phyloP scores from a whole-genome alignment of 2,888 invertebrate genomes.

The Calliscelio sp. region DNA sequence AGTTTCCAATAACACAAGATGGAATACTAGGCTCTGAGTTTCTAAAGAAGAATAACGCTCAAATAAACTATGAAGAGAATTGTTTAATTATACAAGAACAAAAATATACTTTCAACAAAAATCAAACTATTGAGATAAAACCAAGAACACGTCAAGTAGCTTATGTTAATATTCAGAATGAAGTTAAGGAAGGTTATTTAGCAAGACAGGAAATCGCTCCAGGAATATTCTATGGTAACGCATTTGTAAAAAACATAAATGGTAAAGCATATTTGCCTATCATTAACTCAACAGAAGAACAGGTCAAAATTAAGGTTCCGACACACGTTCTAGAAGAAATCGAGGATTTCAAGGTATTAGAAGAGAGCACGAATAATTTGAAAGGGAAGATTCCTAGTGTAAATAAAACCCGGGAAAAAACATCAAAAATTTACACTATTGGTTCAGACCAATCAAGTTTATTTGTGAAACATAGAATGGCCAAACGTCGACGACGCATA shows the following conservation, averaged over 20 bases:
- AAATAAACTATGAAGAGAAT: not conserved
- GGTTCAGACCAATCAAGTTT: too few species aligned
- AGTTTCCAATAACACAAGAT: conserved; percentile 24
- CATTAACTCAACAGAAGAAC: not conserved
- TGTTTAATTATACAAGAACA: not conserved
- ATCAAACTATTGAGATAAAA: not conserved
- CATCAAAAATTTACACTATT: too few species aligned
- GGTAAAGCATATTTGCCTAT: conserved; percentile 15
- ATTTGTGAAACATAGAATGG: not conserved
- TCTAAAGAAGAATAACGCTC: not conserved
- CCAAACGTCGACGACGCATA: not conserved
- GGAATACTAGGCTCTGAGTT: conserved; percentile 18
- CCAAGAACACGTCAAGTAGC: conserved; percentile 15
- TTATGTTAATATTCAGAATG: not conserved
- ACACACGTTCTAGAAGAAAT: not conserved
- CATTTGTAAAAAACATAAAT: not conserved
- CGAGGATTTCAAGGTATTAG: not conserved
- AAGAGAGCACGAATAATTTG: too few species aligned
- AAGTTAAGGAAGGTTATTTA: conserved; percentile 11
- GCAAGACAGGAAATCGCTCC: not conserved
- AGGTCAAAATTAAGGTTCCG: not conserved
- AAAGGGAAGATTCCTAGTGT: not conserved
- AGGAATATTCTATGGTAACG: conserved; percentile 19
- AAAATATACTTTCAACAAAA: not conserved
- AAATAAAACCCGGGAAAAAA: conserved; percentile 2